These are phyloP conservation scores for Drosophila emarginata DNA, from an alignment of 2,888 invertebrate species.

Conservation along the genomic window DNA sequence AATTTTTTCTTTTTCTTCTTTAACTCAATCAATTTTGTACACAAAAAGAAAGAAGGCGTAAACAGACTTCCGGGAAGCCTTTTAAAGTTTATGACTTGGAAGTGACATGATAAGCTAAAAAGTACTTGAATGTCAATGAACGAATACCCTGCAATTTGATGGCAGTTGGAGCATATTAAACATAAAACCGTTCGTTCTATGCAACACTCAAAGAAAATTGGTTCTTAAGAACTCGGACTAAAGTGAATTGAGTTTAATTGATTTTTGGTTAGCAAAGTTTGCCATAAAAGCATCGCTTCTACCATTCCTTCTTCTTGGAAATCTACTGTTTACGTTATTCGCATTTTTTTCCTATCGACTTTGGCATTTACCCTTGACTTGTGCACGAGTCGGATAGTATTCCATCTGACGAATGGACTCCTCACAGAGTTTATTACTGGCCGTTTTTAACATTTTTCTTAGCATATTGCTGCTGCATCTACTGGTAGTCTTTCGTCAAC, in stretches of 20 bases:
- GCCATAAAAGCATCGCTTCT: no score
- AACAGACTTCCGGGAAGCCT: constrained; percentile 10
- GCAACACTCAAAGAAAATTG: no score
- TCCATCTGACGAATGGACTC: no score
- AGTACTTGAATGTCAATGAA: background rate
- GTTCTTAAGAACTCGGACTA: no score
- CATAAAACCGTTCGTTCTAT: no score
- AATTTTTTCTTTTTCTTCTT: background rate
- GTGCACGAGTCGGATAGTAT: no score
- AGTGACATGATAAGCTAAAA: constrained; percentile 28
- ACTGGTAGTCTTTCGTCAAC: background rate
- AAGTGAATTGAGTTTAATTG: no score
- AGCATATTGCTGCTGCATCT: background rate
- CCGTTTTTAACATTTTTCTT: background rate
- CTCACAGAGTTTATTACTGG: background rate
- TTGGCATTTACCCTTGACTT: background rate
- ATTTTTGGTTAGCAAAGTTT: no score
- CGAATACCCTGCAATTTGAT: background rate
- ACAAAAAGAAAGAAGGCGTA: background rate
- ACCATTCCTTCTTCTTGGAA: background rate
- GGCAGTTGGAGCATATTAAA: background rate
- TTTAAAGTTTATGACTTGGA: constrained; percentile 43
- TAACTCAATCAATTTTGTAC: constrained; percentile 4
- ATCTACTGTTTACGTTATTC: background rate
- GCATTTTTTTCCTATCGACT: background rate